Evolutionary conservation across 2,888 invertebrate species (phyloP).

Genomic region (Agriotes lineatus): DNA sequence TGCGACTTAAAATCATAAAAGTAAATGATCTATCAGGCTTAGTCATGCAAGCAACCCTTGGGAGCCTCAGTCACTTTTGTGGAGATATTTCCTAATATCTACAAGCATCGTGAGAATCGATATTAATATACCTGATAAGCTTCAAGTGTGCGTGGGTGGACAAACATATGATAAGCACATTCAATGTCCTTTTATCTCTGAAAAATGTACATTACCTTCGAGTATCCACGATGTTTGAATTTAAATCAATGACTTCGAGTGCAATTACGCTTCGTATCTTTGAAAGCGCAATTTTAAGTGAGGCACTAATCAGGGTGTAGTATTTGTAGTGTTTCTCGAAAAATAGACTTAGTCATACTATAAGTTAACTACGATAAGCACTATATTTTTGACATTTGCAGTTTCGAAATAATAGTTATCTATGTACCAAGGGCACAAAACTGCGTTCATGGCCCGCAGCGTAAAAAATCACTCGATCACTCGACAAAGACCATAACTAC

Average conservation of each 20-base stretch:
- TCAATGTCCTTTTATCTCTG: conserved; percentile 43
- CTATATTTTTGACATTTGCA: too few species aligned
- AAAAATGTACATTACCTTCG: conserved; percentile 10
- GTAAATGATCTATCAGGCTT: conserved; percentile 33
- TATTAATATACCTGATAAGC: conserved; percentile 40
- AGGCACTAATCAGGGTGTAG: too few species aligned
- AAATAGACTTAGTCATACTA: too few species aligned
- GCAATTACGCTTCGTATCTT: conserved; percentile 12
- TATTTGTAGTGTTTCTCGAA: too few species aligned
- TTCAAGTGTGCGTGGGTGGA: conserved; percentile 40
- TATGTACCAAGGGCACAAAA: too few species aligned
- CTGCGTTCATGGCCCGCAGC: too few species aligned
- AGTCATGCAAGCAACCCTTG: conserved; percentile 35
- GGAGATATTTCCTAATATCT: conserved; percentile 34
- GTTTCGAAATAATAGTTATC: too few species aligned
- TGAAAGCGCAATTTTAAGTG: background rate
- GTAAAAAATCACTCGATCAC: too few species aligned
- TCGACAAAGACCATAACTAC: too few species aligned
- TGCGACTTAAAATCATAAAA: conserved; percentile 31
- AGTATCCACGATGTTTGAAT: conserved; percentile 13
- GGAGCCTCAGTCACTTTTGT: conserved; percentile 33
- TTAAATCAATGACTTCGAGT: conserved; percentile 19
- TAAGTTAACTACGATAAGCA: too few species aligned
- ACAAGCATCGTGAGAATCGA: conserved; percentile 42
- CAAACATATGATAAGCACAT: conserved; percentile 40